These are phyloP conservation scores for Drosophila albomicans DNA, from an alignment of 1,140 invertebrate species.

Conservation along the genomic window DNA sequence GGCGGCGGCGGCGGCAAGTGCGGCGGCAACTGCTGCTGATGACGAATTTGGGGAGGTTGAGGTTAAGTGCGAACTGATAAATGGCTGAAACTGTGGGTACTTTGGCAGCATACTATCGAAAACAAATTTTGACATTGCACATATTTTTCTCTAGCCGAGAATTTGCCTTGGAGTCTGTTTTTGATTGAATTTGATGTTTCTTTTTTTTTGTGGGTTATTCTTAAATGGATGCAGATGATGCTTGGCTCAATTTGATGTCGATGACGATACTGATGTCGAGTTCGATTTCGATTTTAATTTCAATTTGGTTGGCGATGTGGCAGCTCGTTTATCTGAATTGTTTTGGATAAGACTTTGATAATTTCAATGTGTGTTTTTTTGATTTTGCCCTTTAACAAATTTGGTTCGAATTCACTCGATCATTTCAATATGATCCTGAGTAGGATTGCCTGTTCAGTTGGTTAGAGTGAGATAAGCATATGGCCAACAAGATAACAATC, in stretches of 20 bases:
- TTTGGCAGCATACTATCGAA: constrained; percentile 98
- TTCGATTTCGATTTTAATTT: background rate
- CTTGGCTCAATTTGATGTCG: constrained; percentile 11
- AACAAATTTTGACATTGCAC: constrained; percentile 97
- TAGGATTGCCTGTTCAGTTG: background rate
- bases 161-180: constrained; percentile 45
- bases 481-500: constrained; percentile 1
- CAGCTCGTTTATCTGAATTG: constrained; percentile 26
- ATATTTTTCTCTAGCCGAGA: constrained; percentile 83
- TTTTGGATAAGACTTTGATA: constrained; percentile 21
- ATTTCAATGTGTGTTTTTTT: constrained; percentile 27
- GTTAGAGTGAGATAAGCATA: constrained; percentile 23
- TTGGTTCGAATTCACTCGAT: constrained; percentile 65
- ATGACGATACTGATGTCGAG: constrained; percentile 7
- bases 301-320: constrained; percentile 14
- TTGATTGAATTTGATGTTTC: constrained; percentile 12
- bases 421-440: constrained; percentile 5
- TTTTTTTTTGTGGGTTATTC: constrained; percentile 14
- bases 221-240: constrained; percentile 23
- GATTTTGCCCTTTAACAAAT: constrained; percentile 69
- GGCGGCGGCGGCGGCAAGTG: constrained; percentile 78
- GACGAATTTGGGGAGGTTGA: constrained; percentile 85
- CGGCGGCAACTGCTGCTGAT: constrained; percentile 87
- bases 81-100: constrained; percentile 93
- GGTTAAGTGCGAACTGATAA: constrained; percentile 86